Evolutionary conservation across 1,140 invertebrate species (phyloP).

Genomic region (Orussus abietinus): DNA sequence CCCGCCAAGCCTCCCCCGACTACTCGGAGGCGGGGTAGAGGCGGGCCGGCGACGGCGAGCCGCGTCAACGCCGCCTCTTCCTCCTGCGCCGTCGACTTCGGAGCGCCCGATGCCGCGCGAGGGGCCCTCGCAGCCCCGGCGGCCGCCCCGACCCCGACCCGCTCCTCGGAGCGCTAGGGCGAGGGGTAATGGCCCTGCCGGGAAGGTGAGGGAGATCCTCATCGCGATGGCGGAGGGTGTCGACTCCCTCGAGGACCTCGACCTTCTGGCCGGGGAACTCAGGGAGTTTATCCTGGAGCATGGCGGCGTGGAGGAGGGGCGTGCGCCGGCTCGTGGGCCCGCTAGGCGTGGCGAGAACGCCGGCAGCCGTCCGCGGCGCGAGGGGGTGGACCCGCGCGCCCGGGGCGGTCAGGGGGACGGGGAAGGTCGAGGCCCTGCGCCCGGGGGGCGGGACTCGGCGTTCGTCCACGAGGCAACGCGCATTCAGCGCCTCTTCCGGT

Average conservation of each 20-base stretch:
- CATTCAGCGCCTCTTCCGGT: not conserved
- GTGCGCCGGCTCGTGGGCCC: not conserved
- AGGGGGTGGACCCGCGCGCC: too few relatives aligned
- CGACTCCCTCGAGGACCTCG: not conserved
- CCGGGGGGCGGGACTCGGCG: not conserved
- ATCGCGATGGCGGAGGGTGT: not conserved
- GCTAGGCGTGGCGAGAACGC: too few relatives aligned
- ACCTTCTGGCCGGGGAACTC: not conserved
- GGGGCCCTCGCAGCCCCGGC: not conserved
- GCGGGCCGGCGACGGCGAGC: not conserved
- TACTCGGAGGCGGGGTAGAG: not conserved
- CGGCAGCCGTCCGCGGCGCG: too few relatives aligned
- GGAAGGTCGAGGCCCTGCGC: not conserved
- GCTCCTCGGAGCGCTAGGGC: not conserved
- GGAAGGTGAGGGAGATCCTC: not conserved
- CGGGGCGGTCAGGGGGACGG: not conserved
- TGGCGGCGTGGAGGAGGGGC: not conserved
- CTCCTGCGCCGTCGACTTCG: not conserved
- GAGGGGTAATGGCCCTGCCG: not conserved
- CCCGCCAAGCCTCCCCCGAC: too few relatives aligned
- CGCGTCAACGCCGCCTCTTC: not conserved
- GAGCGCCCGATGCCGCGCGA: not conserved
- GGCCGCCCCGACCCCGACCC: not conserved
- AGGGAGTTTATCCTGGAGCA: not conserved
- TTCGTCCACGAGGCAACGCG: not conserved